Percentiles rank a stretch among this genome's conserved stretches.
phyloP scores from a whole-genome alignment of 2,113 vertebrate genomes.

The Alexandromys fortis region DNA sequence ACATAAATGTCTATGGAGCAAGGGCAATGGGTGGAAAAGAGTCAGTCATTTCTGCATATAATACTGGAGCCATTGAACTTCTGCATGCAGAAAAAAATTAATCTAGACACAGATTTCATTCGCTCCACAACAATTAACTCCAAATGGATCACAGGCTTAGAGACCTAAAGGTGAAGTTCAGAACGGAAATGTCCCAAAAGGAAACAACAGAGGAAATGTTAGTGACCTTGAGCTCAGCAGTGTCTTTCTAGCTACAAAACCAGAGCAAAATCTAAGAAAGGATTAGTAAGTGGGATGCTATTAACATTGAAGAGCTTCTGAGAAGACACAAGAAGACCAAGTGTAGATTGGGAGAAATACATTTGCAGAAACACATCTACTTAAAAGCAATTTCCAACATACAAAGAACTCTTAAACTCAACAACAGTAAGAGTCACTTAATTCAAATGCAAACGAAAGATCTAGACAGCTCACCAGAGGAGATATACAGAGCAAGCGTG shows the following conservation, averaged over 20 bases:
- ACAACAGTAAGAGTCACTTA: neutral
- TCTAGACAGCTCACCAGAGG: neutral
- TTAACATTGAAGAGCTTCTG: neutral
- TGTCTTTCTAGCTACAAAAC: neutral
- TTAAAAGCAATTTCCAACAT: neutral
- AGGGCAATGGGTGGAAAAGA: neutral
- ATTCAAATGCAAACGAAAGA: neutral
- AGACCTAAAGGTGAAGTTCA: neutral
- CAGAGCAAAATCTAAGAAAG: neutral
- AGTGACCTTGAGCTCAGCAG: neutral
- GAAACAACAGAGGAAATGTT: neutral
- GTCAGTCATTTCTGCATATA: neutral
- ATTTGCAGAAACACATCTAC: neutral
- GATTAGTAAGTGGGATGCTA: neutral
- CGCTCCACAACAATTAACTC: neutral
- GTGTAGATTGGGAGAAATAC: neutral
- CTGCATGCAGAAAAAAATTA: neutral
- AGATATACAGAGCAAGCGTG: neutral
- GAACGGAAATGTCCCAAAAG: neutral
- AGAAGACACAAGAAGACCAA: neutral
- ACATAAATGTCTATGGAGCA: neutral
- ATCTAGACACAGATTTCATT: neutral
- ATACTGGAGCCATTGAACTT: neutral
- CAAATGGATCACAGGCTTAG: neutral
- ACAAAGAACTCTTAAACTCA: conserved; percentile 1